phyloP scores from a whole-genome alignment of 35 echinoderm and acorn worm genomes.

The Ophioderma brevispina region DNA sequence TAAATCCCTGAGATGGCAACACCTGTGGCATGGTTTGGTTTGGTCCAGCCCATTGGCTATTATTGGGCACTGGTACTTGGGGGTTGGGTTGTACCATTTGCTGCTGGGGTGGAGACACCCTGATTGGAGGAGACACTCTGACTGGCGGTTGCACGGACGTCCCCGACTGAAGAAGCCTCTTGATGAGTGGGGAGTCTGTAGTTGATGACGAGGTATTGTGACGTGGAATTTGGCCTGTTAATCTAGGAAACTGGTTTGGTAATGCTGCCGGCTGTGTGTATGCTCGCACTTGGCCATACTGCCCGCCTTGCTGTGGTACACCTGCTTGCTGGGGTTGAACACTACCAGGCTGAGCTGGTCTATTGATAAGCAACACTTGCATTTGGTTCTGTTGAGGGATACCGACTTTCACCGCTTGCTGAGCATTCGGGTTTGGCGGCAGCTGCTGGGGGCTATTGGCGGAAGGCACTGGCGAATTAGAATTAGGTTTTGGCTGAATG shows the following conservation, averaged over 20 bases:
- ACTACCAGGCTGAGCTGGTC: constrained; percentile 7
- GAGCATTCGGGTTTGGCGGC: background rate
- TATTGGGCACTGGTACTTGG: constrained; percentile 15
- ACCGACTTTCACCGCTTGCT: constrained; percentile 1
- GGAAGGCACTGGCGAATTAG: background rate
- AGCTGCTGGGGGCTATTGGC: background rate
- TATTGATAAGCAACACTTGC: background rate
- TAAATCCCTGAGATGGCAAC: background rate
- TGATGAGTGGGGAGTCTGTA: constrained; percentile 90
- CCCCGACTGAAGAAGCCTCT: constrained; percentile 72
- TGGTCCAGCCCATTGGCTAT: constrained; percentile 15
- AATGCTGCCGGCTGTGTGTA: background rate
- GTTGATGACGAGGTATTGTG: constrained; percentile 27
- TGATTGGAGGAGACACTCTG: background rate
- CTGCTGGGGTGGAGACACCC: constrained; percentile 30
- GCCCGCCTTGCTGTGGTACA: background rate
- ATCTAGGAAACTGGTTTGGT: constrained; percentile 20
- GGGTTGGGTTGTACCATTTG: constrained; percentile 64
- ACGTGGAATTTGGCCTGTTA: constrained; percentile 38
- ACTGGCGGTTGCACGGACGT: constrained; percentile 44
- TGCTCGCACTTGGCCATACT: background rate
- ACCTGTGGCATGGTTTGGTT: background rate
- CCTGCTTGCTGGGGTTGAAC: background rate
- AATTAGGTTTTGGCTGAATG: background rate
- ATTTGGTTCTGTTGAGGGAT: background rate